Base-by-base conservation (phyloP, 1,140 invertebrate species). In the Drosophila erecta region DNA sequence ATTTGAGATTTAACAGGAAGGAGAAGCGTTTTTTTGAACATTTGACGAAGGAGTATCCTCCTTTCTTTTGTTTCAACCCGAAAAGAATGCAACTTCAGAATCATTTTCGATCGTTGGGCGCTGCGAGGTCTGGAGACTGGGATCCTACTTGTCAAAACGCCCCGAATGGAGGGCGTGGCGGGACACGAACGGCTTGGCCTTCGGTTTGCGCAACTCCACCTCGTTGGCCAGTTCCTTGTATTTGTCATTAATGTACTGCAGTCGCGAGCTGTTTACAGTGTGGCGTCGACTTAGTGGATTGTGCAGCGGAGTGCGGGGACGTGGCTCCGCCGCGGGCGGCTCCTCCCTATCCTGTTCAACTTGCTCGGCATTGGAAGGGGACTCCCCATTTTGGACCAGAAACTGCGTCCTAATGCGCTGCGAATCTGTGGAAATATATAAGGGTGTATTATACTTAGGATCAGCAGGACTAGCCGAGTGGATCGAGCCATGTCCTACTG, bases 241-340 rank as follows among this genome's bases (percentile, higher is more conserved):
- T 0, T 66, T 62, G n/a, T 83, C 80, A 22, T 67, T 65, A 3
- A 83, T 83, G 30, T 57, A 83, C 38, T 83, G 64, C 2, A 83
- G 50, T 1, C 80, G 80, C 2, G 64, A 59, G 10, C 69, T 50
- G 46, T 75, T 71, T 4, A 83, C 80, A 1, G 62, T 43, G 12
- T 66, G 64, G 41, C 80, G 80, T 17, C 72, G 75, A 24, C 71
- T 59, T 5, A 83, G 17, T 0, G 72, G 80, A 55, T 83, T 83
- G 33, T 67, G 57, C 3, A 57, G n/a, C 10, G 62, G 59, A 1
- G n/a, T 4, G 8, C 54, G 62, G 11, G 55, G 44, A 5, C 24
- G 37, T 14, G 33, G 15, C 17, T 14, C 20, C 37, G 8, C 20
- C 15, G 15, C 1, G 4, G 14, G 8, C 37, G 50, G 6, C 30